Evolutionary conservation across 2,797 vertebrate species (phyloP).

Genomic region (Anabas testudineus): DNA sequence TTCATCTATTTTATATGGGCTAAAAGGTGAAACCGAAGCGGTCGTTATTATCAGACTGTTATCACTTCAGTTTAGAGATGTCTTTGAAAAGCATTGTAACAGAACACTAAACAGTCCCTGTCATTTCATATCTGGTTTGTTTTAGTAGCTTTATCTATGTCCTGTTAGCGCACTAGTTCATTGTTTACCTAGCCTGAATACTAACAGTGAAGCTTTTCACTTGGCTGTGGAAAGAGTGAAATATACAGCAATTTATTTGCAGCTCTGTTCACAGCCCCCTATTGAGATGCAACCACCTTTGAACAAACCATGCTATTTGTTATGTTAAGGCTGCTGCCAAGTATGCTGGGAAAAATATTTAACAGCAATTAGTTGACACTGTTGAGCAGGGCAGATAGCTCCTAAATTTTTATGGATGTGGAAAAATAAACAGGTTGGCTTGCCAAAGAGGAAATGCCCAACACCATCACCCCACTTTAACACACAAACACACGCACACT

Average conservation of each 20-base stretch:
- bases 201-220: not conserved
- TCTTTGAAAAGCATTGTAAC: not conserved
- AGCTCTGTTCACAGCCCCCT: constrained; percentile 12
- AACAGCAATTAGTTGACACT: constrained; percentile 4
- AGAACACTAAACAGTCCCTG: not conserved
- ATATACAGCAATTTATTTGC: constrained; percentile 11
- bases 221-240: constrained; percentile 3
- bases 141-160: not conserved
- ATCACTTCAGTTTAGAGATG: not conserved
- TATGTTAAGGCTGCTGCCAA: not conserved
- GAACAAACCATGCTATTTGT: not conserved
- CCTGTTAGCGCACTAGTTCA: not conserved
- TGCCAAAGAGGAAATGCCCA: constrained; percentile 33
- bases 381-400: constrained; percentile 10
- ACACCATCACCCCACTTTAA: not conserved
- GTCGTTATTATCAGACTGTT: not conserved
- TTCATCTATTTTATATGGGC: no score
- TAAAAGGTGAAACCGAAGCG: no score
- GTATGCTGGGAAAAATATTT: not conserved
- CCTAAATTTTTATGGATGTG: constrained; percentile 24
- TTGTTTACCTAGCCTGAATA: not conserved
- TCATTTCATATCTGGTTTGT: not conserved
- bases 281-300: constrained; percentile 17
- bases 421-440: constrained; percentile 42
- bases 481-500: constrained; percentile 52